These are phyloP conservation scores for Polydrusus tereticollis DNA, from an alignment of 2,888 invertebrate genomes.

Conservation along the genomic window DNA sequence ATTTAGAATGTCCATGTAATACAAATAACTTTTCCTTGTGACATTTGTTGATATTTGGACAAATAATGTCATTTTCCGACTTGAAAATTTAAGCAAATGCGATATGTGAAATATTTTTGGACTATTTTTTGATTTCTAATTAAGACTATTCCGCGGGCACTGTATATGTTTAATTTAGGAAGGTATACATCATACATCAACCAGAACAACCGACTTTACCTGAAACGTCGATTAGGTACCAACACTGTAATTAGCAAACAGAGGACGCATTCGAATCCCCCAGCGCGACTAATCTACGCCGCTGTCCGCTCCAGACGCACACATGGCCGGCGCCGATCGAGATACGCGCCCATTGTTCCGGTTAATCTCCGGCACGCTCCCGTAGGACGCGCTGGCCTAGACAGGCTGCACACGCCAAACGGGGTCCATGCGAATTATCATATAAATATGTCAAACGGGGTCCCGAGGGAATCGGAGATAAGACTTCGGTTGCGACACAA, in stretches of 20 bases:
- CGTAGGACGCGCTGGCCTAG: slow-evolving; percentile 47
- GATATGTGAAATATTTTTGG: no score
- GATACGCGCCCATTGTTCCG: slow-evolving; percentile 60
- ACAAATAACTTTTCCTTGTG: no score
- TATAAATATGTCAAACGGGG: slow-evolving; percentile 58
- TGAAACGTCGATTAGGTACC: neutral
- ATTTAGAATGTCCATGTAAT: no score
- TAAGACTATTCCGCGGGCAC: no score
- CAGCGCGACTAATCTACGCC: slow-evolving; percentile 36
- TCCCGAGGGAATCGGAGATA: slow-evolving; percentile 50
- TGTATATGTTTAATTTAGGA: no score
- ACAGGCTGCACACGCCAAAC: slow-evolving; percentile 35
- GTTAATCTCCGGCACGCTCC: slow-evolving; percentile 65
- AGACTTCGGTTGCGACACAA: slow-evolving; percentile 40
- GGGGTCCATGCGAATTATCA: slow-evolving; percentile 55
- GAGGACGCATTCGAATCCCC: neutral
- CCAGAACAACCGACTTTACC: neutral
- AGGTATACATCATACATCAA: no score
- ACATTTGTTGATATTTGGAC: no score
- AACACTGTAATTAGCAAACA: slow-evolving; percentile 10
- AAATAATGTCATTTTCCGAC: no score
- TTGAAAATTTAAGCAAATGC: no score
- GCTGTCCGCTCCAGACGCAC: slow-evolving; percentile 52
- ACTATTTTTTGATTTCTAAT: no score
- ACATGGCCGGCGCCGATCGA: slow-evolving; percentile 61